Evolutionary conservation across 2,888 invertebrate species (phyloP).

Genomic region (Brassicogethes aeneus): DNA sequence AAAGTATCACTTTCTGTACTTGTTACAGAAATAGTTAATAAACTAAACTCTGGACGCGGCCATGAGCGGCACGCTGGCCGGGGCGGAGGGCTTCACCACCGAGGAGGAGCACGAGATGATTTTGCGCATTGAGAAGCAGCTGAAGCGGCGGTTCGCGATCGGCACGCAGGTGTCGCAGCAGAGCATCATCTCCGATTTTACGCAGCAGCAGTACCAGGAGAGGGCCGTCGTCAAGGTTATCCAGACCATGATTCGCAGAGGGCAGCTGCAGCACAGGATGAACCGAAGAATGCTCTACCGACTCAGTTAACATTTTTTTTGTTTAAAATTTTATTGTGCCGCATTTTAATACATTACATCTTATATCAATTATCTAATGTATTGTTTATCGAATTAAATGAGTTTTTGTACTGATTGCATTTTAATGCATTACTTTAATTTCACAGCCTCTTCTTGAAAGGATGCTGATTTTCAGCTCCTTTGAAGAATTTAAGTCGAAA

Average conservation of each 20-base stretch:
- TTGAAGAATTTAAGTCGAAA: slow-evolving; percentile 60
- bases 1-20: too few relatives aligned
- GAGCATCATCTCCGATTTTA: slow-evolving; percentile 83
- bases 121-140: slow-evolving; percentile 82
- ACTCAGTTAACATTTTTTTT: slow-evolving; percentile 56
- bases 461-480: slow-evolving; percentile 60
- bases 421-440: too few relatives aligned
- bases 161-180: slow-evolving; percentile 96
- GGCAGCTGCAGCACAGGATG: slow-evolving; percentile 92
- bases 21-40: too few relatives aligned
- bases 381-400: too few relatives aligned
- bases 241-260: slow-evolving; percentile 90
- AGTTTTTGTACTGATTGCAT: too few relatives aligned
- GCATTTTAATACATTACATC: too few relatives aligned
- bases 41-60: too few relatives aligned
- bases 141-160: slow-evolving; percentile 88
- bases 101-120: slow-evolving; percentile 90
- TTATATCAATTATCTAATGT: too few relatives aligned
- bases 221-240: slow-evolving; percentile 83
- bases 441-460: too few relatives aligned
- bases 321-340: too few relatives aligned
- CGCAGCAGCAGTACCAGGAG: slow-evolving; percentile 79
- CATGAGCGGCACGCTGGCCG: too few relatives aligned
- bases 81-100: slow-evolving; percentile 96
- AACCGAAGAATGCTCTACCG: slow-evolving; percentile 96